Evolutionary conservation across 2,113 vertebrate species (phyloP), one percentile per base, ranked within the genome.

Genomic region (Illadopsis cleaveri): DNA sequence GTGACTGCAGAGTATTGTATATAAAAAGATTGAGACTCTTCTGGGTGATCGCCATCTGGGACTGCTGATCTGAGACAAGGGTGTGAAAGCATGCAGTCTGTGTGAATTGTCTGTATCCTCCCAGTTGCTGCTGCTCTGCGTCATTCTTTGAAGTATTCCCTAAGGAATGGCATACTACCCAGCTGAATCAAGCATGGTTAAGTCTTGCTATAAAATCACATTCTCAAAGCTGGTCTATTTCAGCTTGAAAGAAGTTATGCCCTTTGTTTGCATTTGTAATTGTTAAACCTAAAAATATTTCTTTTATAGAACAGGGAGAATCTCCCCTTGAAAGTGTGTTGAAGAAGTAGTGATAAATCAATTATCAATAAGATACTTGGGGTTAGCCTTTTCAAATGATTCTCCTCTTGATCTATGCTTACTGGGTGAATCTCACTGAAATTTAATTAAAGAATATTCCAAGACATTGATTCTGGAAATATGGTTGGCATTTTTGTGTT

Each of bases 101-200:
- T 81, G 94, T 93, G 95, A 94, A 95, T 64, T 89, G 92, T 79
- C 96, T 89, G 66, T 44, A 91, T 96, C 89, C 89, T 95, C 87
- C 89, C 95, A 60, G 69, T 84, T 94, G 85, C 93, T 93, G 97
- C 82, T 89, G 72, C 82, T 92, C 44, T 95, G 84, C 71, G 31
- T 95, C 92, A 93, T 82, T 86, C 94, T 97, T 96, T 97, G 97
- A 98, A 97, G 94, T 75, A 81, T 90, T 97, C 96, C 96, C 97
- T 61, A 3, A 84, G 87, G 96, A 97, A 86, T 24, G 56, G 70
- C 91, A 42, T 15, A 27, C 42, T 72, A 94, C 45, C 69, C 91
- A 77, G 62, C 50, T 96, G 87, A 96, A 97, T 86, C 85, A 87
- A 96, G 94, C 64, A 76, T 50, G 78, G 75, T 83, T 81, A 95